Conservation (phyloP, 2,888 invertebrate genomes). For the Miltochrista miniata region DNA sequence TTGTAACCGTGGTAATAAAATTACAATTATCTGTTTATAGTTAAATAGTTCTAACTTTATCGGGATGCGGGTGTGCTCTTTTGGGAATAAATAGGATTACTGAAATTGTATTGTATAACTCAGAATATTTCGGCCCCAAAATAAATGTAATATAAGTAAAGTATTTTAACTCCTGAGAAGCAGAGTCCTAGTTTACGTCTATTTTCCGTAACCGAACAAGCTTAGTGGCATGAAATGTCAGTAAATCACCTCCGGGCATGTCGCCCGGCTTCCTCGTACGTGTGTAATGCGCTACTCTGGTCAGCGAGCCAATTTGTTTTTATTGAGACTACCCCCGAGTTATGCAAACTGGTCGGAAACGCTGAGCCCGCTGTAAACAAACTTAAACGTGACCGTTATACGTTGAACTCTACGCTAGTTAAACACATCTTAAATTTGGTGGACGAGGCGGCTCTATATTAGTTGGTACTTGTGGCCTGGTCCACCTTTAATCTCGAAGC, state of each 20-base stretch:
- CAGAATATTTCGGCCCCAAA: too few species aligned
- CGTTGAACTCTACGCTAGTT: conserved; percentile 42
- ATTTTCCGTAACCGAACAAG: conserved; percentile 43
- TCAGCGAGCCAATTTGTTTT: conserved; percentile 81
- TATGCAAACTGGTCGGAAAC: conserved; percentile 81
- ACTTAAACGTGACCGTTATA: conserved; percentile 62
- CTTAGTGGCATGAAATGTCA: conserved; percentile 52
- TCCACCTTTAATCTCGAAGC: conserved; percentile 77
- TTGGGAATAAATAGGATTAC: too few species aligned
- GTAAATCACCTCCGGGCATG: conserved; percentile 75
- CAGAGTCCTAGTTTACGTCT: conserved; percentile 40
- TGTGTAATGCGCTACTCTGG: conserved; percentile 76
- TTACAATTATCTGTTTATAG: too few species aligned
- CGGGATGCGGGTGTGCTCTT: too few species aligned
- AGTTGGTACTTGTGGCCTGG: conserved; percentile 53
- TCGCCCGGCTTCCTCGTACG: conserved; percentile 78
- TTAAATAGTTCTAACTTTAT: too few species aligned
- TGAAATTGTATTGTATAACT: too few species aligned
- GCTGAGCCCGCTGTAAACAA: conserved; percentile 80
- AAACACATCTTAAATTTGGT: conserved; percentile 24
- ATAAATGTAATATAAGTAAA: background rate
- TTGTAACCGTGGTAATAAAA: too few species aligned
- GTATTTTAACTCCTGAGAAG: conserved; percentile 16
- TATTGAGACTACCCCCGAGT: conserved; percentile 82
- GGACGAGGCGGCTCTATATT: conserved; percentile 44